phyloP scores from a whole-genome alignment of 1,140 invertebrate genomes.

The Chymomyza costata region DNA sequence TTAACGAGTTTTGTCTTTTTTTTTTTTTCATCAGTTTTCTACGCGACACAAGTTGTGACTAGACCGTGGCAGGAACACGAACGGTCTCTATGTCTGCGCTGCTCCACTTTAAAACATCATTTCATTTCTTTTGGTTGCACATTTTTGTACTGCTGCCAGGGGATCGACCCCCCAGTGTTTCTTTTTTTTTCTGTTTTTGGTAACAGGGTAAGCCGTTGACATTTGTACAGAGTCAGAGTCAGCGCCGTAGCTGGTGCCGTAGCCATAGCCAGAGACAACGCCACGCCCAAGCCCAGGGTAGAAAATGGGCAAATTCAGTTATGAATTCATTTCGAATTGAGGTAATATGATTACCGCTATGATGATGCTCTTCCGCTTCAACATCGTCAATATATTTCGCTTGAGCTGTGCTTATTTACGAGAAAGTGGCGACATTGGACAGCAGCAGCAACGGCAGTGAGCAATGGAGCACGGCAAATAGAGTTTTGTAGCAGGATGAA shows the following conservation, averaged over 20 bases:
- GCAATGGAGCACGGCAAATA: not conserved
- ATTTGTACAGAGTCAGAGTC: slow-evolving; percentile 26
- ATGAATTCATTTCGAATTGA: slow-evolving; percentile 75
- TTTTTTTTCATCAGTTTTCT: not conserved
- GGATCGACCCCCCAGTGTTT: slow-evolving; percentile 2
- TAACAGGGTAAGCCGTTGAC: slow-evolving; percentile 37
- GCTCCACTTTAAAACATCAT: slow-evolving; percentile 48
- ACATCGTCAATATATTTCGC: slow-evolving; percentile 70
- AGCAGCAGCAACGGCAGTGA: slow-evolving; percentile 5
- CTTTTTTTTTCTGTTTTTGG: no score
- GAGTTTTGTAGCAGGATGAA: no score
- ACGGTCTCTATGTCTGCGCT: slow-evolving; percentile 19
- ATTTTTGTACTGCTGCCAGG: slow-evolving; percentile 7
- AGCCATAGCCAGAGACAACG: slow-evolving; percentile 10
- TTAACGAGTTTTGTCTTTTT: slow-evolving; percentile 63
- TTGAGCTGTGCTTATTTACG: slow-evolving; percentile 70
- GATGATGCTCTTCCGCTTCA: slow-evolving; percentile 70
- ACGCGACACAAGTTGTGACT: slow-evolving; percentile 9
- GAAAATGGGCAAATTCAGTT: slow-evolving; percentile 73
- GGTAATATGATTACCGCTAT: slow-evolving; percentile 75
- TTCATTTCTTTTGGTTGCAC: slow-evolving; percentile 32
- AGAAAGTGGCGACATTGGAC: slow-evolving; percentile 10
- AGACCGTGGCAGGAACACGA: slow-evolving; percentile 7
- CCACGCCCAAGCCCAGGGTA: slow-evolving; percentile 21
- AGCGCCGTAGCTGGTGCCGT: slow-evolving; percentile 13